Conservation (phyloP, 2,888 invertebrate species). For the Tinea semifulvella region DNA sequence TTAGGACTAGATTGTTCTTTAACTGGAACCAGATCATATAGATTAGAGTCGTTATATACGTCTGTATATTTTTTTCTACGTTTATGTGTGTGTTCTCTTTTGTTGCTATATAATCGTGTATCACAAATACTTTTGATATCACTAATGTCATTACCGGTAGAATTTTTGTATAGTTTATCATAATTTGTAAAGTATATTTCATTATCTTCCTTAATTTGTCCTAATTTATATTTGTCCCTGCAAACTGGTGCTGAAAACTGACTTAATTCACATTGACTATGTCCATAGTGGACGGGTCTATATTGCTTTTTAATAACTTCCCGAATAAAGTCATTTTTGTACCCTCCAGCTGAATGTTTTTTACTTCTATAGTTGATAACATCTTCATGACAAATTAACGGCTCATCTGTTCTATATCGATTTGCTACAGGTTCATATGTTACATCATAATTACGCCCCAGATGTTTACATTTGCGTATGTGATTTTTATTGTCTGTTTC, state of each 20-base stretch:
- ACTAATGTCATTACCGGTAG: neutral
- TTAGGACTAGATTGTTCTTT: constrained; percentile 54
- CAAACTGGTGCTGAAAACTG: constrained; percentile 52
- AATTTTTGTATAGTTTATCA: neutral
- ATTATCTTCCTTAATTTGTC: neutral
- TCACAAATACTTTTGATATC: constrained; percentile 26
- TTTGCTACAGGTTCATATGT: neutral
- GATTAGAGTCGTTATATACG: constrained; percentile 34
- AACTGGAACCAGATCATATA: constrained; percentile 50
- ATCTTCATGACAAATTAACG: constrained; percentile 7
- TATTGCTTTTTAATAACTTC: too few relatives aligned
- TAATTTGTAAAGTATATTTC: neutral
- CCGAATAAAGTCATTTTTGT: constrained; percentile 18
- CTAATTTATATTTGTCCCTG: constrained; percentile 30
- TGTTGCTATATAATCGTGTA: neutral
- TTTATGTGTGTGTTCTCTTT: constrained; percentile 25
- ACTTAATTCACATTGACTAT: constrained; percentile 38
- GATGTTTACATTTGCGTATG: neutral
- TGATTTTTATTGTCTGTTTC: neutral
- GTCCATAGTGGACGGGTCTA: constrained; percentile 18
- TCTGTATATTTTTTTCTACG: constrained; percentile 19
- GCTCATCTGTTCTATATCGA: neutral
- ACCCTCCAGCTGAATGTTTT: constrained; percentile 21
- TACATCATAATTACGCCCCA: constrained; percentile 1
- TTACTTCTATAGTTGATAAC: neutral